Evolutionary conservation across 2,113 vertebrate species (phyloP), one percentile per base, ranked within the genome.

Genomic region (Gambusia affinis): DNA sequence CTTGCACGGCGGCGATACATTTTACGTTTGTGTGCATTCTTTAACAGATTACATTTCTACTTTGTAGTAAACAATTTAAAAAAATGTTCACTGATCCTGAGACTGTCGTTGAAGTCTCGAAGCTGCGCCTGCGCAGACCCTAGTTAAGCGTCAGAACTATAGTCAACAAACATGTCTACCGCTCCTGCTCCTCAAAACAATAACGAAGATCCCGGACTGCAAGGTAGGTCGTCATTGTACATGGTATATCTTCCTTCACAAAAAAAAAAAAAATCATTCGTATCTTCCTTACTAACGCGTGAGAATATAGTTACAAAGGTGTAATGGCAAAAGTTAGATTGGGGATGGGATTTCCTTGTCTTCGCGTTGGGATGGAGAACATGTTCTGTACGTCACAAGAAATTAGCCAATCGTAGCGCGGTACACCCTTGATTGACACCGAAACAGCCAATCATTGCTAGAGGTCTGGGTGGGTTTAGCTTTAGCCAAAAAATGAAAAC

Each of bases 81-180:
- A 28, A 33, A 39, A 29, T 29, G 4, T 37, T 24, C 64, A 15
- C 54, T 47, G 33, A 44, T 54, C 22, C 8, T 1, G 47, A 54
- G 47, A 54, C 47, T 42, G 65, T 15, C 51, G 35, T 64, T 68
- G 60, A 62, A 60, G 47, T 24, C 19, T 28, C 4, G 66, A 73
- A 67, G 7, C 8, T 57, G 83, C 90, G 78, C 91, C 31, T 88
- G 93, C 92, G 90, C 90, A 88, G 42, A 44, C 2, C 1, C 79
- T 79, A 92, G 90, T 90, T 92, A 90, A 91, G 90, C 64, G 82
- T 86, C 78, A 31, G 75, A 82, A 74, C 88, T 76, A 88, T 86
- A 85, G 93, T 88, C 91, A 94, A 94, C 90, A 95, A 94, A 94
- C 89, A 95, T 95, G 95, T 95, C 93, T 78, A 92, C 92, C 82